Base-by-base conservation (phyloP, 2,888 invertebrate genomes). In the Lingula anatina region DNA sequence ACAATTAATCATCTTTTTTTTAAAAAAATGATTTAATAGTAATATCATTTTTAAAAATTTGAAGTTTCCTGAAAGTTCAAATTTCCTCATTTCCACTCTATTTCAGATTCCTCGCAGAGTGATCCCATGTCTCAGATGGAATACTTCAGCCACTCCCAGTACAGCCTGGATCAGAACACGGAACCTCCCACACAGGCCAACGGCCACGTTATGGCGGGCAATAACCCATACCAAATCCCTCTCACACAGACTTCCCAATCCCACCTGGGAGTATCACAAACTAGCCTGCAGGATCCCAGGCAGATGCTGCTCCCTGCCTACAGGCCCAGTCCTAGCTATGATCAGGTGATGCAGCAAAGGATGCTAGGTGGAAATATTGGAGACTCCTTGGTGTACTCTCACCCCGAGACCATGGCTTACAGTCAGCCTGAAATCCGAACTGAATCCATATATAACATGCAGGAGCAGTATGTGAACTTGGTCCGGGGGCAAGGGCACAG, bases 251-350 rank as follows among this genome's bases (percentile, higher is more conserved):
- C 46, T 9, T 46, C 52, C 3, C 53, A 51, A n/a, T n/a, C n/a
- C n/a, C n/a, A n/a, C n/a, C n/a, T n/a, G n/a, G n/a, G n/a, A n/a
- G n/a, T n/a, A n/a, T n/a, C n/a, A n/a, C n/a, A n/a, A n/a, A n/a
- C n/a, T n/a, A n/a, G n/a, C n/a, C n/a, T n/a, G n/a, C n/a, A n/a
- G n/a, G n/a, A n/a, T n/a, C n/a, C n/a, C n/a, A n/a, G 66, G 35
- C 54, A 56, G 5, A 65, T 65, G 2, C 50, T 64, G 20, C 56
- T 76, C 25, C 79, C 79, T 1, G 66, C 73, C 2, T 80, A 80
- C 61, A 62, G 94, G 2, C 89, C 89, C 0, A 91, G 93, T 1
- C 95, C 96, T 0, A 94, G 94, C 78, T 96, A 96, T 76, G 93
- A 94, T 71, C 90, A 91, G 0, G 93, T 94, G 15, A 83, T 95